Base-by-base conservation (phyloP, 2,888 invertebrate species). In the Stenoptilia bipunctidactyla region DNA sequence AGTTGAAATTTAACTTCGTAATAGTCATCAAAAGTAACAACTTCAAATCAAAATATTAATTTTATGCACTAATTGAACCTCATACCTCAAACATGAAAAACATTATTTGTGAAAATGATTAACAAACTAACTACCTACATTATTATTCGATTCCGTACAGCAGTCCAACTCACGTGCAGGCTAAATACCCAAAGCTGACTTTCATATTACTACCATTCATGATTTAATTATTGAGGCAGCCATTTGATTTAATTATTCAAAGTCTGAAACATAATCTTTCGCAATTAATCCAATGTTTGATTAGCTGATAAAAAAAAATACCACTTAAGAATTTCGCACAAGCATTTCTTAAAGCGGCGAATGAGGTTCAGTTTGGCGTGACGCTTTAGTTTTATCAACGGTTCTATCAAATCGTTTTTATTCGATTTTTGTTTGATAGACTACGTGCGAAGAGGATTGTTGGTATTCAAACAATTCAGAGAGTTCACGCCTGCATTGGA, bases 251-350 rank as follows among this genome's bases (percentile, higher is more conserved):
- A n/a, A 30, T 30, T 30, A 30, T 30, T 30, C 30, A 30, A 2
- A 30, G 30, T 3, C 30, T 30, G 30, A 30, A n/a, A 4, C 30
- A 30, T 55, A 57, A 71, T 68, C 64, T 52, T 42, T 38, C 38
- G 55, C 57, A 69, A 65, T 68, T 68, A 72, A 65, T 54, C 52
- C 49, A 51, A 52, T 61, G 63, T 65, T 61, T 6, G 25, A 30
- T 30, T 56, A 61, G 53, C 45, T 42, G 42, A 46, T 44, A 52
- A 58, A 68, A 67, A 70, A 67, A 59, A 52, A 51, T 57, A 52
- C 55, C 50, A 55, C 55, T 56, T 58, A 47, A 52, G 48, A 58
- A 54, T 61, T 70, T 61, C 56, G 66, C 64, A 61, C 62, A 58
- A 54, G 54, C 49, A 64, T 68, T 67, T 65, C 69, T 57, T 56